Evolutionary conservation across 2,113 vertebrate genomes (phyloP), one percentile per base, ranked within the genome.

Genomic region (Chrysochloris asiatica): DNA sequence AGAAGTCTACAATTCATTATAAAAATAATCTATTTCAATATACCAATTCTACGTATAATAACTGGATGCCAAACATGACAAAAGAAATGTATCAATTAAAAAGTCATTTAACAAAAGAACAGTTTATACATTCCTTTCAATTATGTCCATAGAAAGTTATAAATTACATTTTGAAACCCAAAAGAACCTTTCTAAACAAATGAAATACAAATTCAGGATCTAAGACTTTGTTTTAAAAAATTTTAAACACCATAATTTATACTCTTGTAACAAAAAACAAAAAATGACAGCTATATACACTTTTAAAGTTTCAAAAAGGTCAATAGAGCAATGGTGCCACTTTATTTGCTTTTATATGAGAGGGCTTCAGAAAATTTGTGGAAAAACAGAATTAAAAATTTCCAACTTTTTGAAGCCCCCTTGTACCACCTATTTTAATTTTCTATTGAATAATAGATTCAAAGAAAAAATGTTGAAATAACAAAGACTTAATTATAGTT

Each of bases 61-160:
- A 75, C 52, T 1, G 0, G 94, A 93, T 95, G 59, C 0, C 83
- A 96, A 97, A 89, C 95, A 92, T 0, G 2, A 82, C n/a, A n/a
- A n/a, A n/a, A n/a, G 83, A 95, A 86, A 61, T 94, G 92, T 92
- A 94, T 93, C 84, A 63, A 41, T 93, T 93, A 92, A 67, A 92
- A 67, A 94, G 48, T 6, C 75, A 56, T 30, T 83, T 38, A 95
- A 96, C 92, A 96, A 95, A 94, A 96, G 82, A 90, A 12, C 6
- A 89, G 59, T 94, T 93, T 84, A 89, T 92, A 96, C 78, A 97
- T 88, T 94, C 73, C 83, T 96, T 92, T 75, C 59, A 97, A 97
- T 94, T 93, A 93, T 73, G 93, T 86, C 22, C 84, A 92, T 92
- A 96, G 96, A 96, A 95, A 94, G 38, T 95, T 93, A 97, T 47